phyloP scores from a whole-genome alignment of 2,113 vertebrate genomes.

The Apus apus region DNA sequence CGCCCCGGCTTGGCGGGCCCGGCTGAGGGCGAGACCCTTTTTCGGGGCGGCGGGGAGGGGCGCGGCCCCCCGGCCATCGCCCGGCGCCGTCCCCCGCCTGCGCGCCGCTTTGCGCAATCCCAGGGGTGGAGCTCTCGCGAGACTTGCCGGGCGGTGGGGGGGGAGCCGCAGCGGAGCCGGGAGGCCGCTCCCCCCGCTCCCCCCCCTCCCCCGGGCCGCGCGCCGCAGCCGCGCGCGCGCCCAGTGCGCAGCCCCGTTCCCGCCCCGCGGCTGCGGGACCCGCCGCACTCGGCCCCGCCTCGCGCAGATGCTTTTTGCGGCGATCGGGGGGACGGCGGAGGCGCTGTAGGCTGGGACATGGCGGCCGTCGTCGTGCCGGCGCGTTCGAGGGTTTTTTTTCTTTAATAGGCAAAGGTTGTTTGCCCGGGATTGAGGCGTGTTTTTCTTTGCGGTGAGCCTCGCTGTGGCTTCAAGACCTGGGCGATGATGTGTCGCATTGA shows the following conservation, averaged over 20 bases:
- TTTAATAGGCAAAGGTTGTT: fast-evolving
- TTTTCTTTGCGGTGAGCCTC: not conserved
- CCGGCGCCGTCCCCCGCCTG: not conserved
- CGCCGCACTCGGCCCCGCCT: not conserved
- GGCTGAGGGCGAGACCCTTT: not conserved
- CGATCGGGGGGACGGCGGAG: not conserved
- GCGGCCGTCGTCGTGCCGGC: not conserved
- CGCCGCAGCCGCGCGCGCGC: not conserved
- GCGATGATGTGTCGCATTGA: fast-evolving
- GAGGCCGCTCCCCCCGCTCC: not conserved
- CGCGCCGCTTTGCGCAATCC: slow-evolving; percentile 28
- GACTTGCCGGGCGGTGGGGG: not conserved
- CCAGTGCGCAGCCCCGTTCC: not conserved
- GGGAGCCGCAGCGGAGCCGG: not conserved
- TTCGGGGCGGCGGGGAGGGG: not conserved
- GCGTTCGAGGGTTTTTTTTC: fast-evolving
- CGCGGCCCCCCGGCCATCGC: not conserved
- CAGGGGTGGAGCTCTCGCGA: slow-evolving; percentile 67
- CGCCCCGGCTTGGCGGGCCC: not conserved
- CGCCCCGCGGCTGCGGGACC: not conserved
- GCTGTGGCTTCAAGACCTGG: fast-evolving
- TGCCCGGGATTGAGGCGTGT: fast-evolving
- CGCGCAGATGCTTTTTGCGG: fast-evolving
- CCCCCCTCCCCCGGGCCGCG: fast-evolving
- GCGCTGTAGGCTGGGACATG: fast-evolving